phyloP scores from a whole-genome alignment of 2,797 vertebrate genomes.

The Galagoides demidoff region DNA sequence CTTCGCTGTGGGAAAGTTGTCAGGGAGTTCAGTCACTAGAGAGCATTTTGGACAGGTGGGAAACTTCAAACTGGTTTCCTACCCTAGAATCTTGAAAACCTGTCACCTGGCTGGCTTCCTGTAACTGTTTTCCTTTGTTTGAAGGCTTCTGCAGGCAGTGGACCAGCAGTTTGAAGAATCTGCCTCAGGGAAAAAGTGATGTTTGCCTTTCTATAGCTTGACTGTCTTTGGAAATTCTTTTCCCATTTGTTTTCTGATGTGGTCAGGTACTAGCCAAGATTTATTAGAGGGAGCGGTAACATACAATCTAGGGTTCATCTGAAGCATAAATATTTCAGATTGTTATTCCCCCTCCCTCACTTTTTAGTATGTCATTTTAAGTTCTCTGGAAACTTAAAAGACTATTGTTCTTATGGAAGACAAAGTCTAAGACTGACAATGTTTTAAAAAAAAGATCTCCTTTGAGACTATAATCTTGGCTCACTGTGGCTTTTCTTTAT shows the following conservation, averaged over 20 bases:
- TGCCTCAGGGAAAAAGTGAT: not conserved
- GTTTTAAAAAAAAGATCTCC: slow-evolving; percentile 46
- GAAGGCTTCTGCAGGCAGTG: slow-evolving; percentile 16
- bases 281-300: not conserved
- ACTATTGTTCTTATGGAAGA: not conserved
- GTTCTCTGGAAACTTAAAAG: slow-evolving; percentile 29
- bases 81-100: not conserved
- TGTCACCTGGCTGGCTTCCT: slow-evolving; percentile 31
- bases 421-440: not conserved
- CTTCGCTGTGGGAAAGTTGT: slow-evolving; percentile 53
- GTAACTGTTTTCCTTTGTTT: slow-evolving; percentile 45
- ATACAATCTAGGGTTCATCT: not conserved
- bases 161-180: not conserved
- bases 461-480: not conserved
- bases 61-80: slow-evolving; percentile 27
- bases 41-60: slow-evolving; percentile 53
- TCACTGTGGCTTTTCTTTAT: slow-evolving; percentile 9
- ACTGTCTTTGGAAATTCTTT: slow-evolving; percentile 13
- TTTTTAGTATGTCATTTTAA: slow-evolving; percentile 41
- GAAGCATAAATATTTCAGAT: not conserved
- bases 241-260: not conserved
- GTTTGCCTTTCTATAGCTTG: not conserved
- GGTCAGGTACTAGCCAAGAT: not conserved
- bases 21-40: not conserved
- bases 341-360: not conserved